Conservation (phyloP, 30 jellyfish, hydroid and myxozoan species). For the Turritopsis rubra region DNA sequence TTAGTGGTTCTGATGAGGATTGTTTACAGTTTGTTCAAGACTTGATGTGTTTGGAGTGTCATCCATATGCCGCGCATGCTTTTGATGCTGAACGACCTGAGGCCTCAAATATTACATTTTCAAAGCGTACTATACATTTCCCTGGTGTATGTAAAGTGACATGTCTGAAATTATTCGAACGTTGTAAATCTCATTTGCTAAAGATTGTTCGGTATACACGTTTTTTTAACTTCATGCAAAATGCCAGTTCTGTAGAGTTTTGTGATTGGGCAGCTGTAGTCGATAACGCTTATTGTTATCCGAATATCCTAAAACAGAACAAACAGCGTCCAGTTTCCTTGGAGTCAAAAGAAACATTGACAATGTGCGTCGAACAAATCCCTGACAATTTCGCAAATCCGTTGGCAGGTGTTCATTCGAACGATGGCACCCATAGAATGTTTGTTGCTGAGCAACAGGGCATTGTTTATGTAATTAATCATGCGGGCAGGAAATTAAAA, state of each 20-base stretch:
- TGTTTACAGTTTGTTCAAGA: constrained; percentile 38
- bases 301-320: constrained; percentile 29
- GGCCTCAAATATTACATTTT: constrained; percentile 12
- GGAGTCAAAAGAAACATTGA: constrained; percentile 5
- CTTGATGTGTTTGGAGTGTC: constrained; percentile 72
- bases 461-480: constrained; percentile 29
- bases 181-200: constrained; percentile 38
- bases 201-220: constrained; percentile 31
- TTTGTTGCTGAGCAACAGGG: constrained; percentile 85
- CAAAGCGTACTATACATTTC: constrained; percentile 40
- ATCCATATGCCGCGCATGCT: constrained; percentile 93
- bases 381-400: constrained; percentile 43
- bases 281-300: constrained; percentile 68
- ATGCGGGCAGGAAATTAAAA: constrained; percentile 18
- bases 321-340: neutral
- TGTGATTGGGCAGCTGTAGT: constrained; percentile 81
- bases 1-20: neutral
- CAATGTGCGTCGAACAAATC: constrained; percentile 66
- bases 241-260: constrained; percentile 33
- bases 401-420: constrained; percentile 60
- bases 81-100: constrained; percentile 80
- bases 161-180: constrained; percentile 41
- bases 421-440: constrained; percentile 81
- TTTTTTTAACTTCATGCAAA: constrained; percentile 24
- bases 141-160: constrained; percentile 79